A percentile compares a stretch with the other conserved stretches of the same genome.
phyloP scores from a whole-genome alignment of 2,888 invertebrate genomes.

The Eupithecia tripunctaria region DNA sequence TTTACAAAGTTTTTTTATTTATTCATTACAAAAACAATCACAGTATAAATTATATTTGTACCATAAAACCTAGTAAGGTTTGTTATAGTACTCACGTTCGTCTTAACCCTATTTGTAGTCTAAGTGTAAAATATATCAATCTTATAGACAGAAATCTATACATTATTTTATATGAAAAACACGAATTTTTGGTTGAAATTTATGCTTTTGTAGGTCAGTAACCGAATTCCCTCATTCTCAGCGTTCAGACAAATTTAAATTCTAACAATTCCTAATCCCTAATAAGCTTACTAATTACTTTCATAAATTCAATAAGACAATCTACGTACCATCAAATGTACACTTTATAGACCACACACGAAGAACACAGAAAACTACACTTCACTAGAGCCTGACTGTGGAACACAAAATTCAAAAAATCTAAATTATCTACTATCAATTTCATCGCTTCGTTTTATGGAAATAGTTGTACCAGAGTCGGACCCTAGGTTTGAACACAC shows the following conservation, averaged over 20 bases:
- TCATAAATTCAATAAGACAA: constrained; percentile 42
- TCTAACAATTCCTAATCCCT: constrained; percentile 17
- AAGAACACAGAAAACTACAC: constrained; percentile 50
- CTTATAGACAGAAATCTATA: too few species aligned
- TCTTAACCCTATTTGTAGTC: too few species aligned
- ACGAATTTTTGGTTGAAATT: not conserved
- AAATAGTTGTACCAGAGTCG: not conserved
- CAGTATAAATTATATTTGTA: too few species aligned
- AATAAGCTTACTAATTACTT: constrained; percentile 32
- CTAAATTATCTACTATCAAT: not conserved
- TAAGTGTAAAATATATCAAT: too few species aligned
- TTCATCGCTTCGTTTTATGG: not conserved
- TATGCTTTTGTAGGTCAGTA: not conserved
- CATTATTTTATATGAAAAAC: too few species aligned
- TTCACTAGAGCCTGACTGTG: constrained; percentile 18
- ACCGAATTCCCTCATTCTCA: not conserved
- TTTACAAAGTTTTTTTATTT: too few species aligned
- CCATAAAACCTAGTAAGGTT: too few species aligned
- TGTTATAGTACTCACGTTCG: too few species aligned
- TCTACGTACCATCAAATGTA: constrained; percentile 38
- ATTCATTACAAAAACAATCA: too few species aligned
- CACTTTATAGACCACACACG: constrained; percentile 56
- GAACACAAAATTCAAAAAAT: not conserved
- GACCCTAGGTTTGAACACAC: constrained; percentile 43
- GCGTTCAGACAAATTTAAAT: constrained; percentile 39